These are phyloP conservation scores for Propithecus coquereli DNA, from an alignment of 2,113 vertebrate species.

Conservation along the genomic window DNA sequence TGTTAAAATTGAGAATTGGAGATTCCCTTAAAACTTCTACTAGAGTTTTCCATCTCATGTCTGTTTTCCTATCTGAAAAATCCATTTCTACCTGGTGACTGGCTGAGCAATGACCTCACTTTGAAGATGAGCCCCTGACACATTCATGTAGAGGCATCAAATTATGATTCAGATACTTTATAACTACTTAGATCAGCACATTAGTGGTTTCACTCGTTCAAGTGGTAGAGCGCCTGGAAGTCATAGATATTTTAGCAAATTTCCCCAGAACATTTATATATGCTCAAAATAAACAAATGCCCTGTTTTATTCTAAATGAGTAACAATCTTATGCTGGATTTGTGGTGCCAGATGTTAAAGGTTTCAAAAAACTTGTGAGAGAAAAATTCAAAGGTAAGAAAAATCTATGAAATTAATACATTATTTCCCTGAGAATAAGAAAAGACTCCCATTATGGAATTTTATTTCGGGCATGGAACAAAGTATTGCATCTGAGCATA, in stretches of 20 bases:
- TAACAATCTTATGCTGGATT: neutral
- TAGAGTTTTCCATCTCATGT: neutral
- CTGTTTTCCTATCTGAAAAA: neutral
- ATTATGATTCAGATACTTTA: neutral
- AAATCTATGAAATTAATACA: neutral
- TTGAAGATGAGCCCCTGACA: neutral
- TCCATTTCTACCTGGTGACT: neutral
- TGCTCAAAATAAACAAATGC: neutral
- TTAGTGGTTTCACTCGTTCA: neutral
- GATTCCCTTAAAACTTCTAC: neutral
- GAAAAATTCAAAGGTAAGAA: neutral
- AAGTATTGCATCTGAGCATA: neutral
- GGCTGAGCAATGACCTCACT: neutral
- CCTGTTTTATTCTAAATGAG: neutral
- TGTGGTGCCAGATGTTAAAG: neutral
- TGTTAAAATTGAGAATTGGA: neutral
- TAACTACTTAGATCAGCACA: neutral
- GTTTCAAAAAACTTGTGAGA: neutral
- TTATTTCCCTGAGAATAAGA: neutral
- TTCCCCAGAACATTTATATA: neutral
- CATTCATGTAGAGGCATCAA: rapidly evolving
- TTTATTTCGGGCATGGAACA: neutral
- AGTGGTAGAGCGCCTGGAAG: neutral
- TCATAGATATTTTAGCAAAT: neutral
- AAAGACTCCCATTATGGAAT: neutral